phyloP scores from a whole-genome alignment of 2,888 invertebrate species.

The Lomographa bimaculata region DNA sequence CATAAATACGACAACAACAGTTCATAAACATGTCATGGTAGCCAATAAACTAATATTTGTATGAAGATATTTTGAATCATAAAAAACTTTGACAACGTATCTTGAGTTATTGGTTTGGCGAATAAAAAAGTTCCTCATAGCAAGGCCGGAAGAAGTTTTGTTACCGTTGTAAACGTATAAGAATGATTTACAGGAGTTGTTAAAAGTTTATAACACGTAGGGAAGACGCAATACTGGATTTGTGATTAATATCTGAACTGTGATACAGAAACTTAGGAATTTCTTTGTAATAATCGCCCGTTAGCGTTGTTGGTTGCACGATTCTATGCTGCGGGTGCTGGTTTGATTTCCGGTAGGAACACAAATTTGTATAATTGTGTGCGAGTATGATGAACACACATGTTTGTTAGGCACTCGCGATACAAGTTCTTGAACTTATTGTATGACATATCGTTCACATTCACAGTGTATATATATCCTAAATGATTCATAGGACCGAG shows the following conservation, averaged over 20 bases:
- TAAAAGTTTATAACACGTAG: constrained; percentile 49
- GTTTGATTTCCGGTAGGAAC: no score
- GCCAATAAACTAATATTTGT: constrained; percentile 62
- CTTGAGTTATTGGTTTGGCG: constrained; percentile 63
- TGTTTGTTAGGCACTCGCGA: no score
- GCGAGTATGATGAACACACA: no score
- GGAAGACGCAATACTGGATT: constrained; percentile 51
- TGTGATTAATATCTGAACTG: constrained; percentile 42
- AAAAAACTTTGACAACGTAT: constrained; percentile 69
- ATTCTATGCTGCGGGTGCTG: no score
- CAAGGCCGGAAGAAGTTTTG: constrained; percentile 61
- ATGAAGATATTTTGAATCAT: constrained; percentile 52
- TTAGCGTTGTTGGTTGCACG: no score
- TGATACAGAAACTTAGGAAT: constrained; percentile 22
- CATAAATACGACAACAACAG: constrained; percentile 64
- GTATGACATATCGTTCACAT: no score
- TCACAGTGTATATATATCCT: no score
- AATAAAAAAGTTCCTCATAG: constrained; percentile 61
- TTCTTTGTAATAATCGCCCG: no score
- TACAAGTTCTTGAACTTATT: no score
- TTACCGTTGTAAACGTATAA: constrained; percentile 68
- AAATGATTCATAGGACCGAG: no score
- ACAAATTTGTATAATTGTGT: no score
- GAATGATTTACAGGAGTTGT: constrained; percentile 71
- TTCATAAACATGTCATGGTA: constrained; percentile 48